phyloP scores from a whole-genome alignment of 2,888 invertebrate species.

The Phalera bucephala region DNA sequence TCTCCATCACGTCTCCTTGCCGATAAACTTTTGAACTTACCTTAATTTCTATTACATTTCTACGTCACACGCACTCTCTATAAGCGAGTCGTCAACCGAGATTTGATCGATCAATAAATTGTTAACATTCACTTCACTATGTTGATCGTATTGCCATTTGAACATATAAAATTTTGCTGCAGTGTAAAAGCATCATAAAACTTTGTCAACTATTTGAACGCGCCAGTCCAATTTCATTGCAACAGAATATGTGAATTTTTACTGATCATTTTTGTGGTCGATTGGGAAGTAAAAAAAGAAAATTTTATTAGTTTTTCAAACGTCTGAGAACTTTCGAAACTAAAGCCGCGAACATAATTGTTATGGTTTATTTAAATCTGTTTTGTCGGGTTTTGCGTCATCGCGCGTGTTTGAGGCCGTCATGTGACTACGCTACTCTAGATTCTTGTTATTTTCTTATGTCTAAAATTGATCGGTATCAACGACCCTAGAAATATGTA shows the following conservation, averaged over 20 bases:
- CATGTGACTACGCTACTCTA: conserved; percentile 62
- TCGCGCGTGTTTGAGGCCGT: conserved; percentile 47
- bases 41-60: conserved; percentile 15
- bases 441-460: conserved; percentile 53
- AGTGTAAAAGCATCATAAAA: conserved; percentile 29
- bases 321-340: conserved; percentile 52
- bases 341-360: conserved; percentile 53
- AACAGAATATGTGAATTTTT: conserved; percentile 35
- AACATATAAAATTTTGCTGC: conserved; percentile 24
- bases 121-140: conserved; percentile 6
- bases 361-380: conserved; percentile 69
- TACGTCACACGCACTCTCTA: conserved; percentile 10
- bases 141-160: conserved; percentile 10
- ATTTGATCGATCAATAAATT: conserved; percentile 9
- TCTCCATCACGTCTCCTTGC: conserved; percentile 6
- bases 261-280: conserved; percentile 44
- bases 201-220: conserved; percentile 32
- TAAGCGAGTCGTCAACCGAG: conserved; percentile 9
- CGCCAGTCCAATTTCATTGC: conserved; percentile 24
- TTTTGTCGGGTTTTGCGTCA: conserved; percentile 62
- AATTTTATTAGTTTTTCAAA: conserved; percentile 43
- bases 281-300: conserved; percentile 49
- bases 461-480: conserved; percentile 50
- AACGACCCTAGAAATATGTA: conserved; percentile 28
- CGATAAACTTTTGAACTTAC: conserved; percentile 18